These are phyloP conservation scores for Rafetus swinhoei DNA, from an alignment of 2,113 vertebrate genomes.

Conservation along the genomic window DNA sequence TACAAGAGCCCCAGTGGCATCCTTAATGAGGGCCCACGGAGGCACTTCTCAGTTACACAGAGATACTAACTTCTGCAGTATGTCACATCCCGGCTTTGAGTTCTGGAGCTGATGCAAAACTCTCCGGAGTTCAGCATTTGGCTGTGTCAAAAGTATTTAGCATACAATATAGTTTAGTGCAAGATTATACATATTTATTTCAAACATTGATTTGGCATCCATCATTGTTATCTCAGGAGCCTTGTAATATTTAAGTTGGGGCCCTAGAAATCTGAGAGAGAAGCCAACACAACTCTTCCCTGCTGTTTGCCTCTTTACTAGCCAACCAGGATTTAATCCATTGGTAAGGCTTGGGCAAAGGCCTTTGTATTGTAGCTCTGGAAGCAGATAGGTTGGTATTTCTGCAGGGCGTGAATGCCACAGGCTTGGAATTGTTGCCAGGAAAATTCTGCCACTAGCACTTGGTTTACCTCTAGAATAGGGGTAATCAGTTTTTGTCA, in stretches of 20 bases:
- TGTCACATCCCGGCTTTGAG: accelerated
- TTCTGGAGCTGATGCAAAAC: neutral
- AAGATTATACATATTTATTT: accelerated
- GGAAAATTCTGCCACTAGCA: neutral
- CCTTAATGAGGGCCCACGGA: too few relatives aligned
- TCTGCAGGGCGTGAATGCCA: neutral
- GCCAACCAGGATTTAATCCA: neutral
- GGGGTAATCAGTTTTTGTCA: too few relatives aligned
- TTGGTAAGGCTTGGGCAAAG: neutral
- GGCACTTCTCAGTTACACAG: accelerated
- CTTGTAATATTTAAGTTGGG: neutral
- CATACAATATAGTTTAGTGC: accelerated
- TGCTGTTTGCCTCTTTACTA: accelerated
- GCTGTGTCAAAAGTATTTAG: accelerated
- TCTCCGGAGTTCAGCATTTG: accelerated
- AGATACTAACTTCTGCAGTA: neutral
- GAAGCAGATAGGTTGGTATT: accelerated
- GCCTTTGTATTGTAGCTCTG: accelerated
- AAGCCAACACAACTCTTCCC: accelerated
- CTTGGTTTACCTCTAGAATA: neutral
- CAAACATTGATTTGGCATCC: accelerated
- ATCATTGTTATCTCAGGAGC: accelerated
- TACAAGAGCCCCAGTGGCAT: too few relatives aligned
- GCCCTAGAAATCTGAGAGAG: accelerated
- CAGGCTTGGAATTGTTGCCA: neutral